Evolutionary conservation across 2,888 invertebrate genomes (phyloP), one percentile per base, ranked within the genome.

Genomic region (Venusia cambrica): DNA sequence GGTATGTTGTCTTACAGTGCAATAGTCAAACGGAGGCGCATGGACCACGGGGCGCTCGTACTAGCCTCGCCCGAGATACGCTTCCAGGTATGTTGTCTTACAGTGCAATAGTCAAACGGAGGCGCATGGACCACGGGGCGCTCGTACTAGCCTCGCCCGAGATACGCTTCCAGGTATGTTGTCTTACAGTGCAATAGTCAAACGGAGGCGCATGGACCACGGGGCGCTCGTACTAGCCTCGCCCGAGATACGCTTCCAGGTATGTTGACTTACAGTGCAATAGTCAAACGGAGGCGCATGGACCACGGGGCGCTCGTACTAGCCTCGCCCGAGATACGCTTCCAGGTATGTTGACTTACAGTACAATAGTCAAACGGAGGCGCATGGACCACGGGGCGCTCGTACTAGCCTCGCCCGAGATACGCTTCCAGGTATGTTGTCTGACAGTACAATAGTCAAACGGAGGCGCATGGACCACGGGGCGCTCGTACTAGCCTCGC

Each of bases 31-130:
- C 90, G 90, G 44, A 89, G 89, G 47, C 90, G 99, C 30, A 89
- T 96, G 45, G 94, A 95, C 18, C 95, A 94, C 55, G 98, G 97
- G 89, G 99, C 99, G 0, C 72, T 99, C 45, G 91, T 96, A 8
- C 85, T 99, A 41, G 98, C 99, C 0, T 98, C 98, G 1, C 95
- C 97, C 0, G 99, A 99, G 85, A 95, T 98, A 32, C 92, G 98
- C 34, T 99, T 99, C 62, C 81, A 88, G 73, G 88, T 85, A 19
- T n/a, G 14, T 28, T n/a, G n/a, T n/a, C n/a, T n/a, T n/a, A n/a
- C n/a, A n/a, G n/a, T n/a, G n/a, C n/a, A n/a, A n/a, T n/a, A n/a
- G n/a, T 99, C 12, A 98, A 97, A 68, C 90, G 90, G 44, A 89
- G 89, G 47, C 90, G 99, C 30, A 89, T 96, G 45, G 94, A 95